Evolutionary conservation across 2,797 vertebrate genomes (phyloP), one percentile per base, ranked within the genome.

Genomic region (Prunella strophiata): DNA sequence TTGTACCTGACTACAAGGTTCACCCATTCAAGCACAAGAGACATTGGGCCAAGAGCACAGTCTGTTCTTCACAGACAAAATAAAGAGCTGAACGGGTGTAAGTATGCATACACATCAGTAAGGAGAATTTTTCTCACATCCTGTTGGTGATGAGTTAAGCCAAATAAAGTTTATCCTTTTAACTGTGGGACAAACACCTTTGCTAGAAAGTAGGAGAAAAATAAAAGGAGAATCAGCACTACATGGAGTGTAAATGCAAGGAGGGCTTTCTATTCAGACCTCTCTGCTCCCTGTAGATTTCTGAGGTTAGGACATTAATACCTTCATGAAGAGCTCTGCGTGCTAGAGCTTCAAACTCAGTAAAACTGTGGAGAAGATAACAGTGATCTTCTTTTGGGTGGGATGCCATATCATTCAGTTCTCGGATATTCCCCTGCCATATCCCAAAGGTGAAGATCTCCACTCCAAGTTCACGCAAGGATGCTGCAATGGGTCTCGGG

Each of bases 401-500:
- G 2, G 99, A 99, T 50, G 99, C 99, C 99, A 99, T 99, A 95
- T 99, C 99, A 43, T 99, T 99, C 34, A 99, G 98, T 72, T 99
- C 99, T 80, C 98, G 98, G 89, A 99, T 99, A 95, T 99, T 99
- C 5, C 99, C 99, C 95, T 99, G 99, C 99, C 99, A 99, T 97
- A 99, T 99, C 57, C 99, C 99, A 81, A 99, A 97, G 2, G 99
- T 99, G 97, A 99, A 99, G 97, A 99, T 99, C 98, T 99, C 99
- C 30, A 99, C 99, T n/a, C 99, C 99, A 32, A 98, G 98, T 34
- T 99, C 98, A 79, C 99, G 98, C 58, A 99, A 98, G 2, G 98
- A 98, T 1, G 99, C 98, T 16, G 99, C 99, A 77, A 99, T 96
- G 1, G 99, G 99, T 66, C 99, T 98, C 5, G 99, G 99, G 95